Evolutionary conservation across 2,888 invertebrate genomes (phyloP).

Genomic region (Megamerina dolium): DNA sequence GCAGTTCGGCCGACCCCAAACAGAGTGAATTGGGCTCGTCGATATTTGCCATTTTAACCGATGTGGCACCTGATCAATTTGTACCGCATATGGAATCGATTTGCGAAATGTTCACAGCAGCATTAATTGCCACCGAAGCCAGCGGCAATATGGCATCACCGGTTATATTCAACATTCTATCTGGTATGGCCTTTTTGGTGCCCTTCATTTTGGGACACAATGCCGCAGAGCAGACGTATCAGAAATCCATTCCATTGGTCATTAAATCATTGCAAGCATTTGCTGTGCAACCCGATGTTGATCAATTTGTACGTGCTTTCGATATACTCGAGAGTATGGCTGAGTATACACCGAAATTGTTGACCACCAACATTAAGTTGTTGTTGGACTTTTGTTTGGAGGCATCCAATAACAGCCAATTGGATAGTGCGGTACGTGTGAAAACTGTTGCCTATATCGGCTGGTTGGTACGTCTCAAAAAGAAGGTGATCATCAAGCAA

Average conservation of each 20-base stretch:
- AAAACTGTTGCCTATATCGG: conserved; percentile 64
- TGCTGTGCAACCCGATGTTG: conserved; percentile 52
- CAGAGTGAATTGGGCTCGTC: conserved; percentile 47
- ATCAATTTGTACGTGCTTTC: conserved; percentile 47
- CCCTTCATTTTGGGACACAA: conserved; percentile 60
- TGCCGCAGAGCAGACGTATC: conserved; percentile 52
- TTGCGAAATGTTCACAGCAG: conserved; percentile 49
- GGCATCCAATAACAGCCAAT: conserved; percentile 54
- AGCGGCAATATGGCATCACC: conserved; percentile 41
- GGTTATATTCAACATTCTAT: conserved; percentile 46
- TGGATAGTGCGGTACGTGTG: conserved; percentile 59
- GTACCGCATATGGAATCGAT: conserved; percentile 60
- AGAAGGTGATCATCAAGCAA: conserved; percentile 64
- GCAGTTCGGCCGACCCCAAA: conserved; percentile 38
- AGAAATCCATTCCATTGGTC: conserved; percentile 58
- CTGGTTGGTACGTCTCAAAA: conserved; percentile 62
- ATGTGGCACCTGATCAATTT: conserved; percentile 64
- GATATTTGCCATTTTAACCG: conserved; percentile 63
- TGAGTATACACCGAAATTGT: conserved; percentile 42
- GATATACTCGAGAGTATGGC: conserved; percentile 46
- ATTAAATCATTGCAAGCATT: conserved; percentile 58
- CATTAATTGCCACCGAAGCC: conserved; percentile 38
- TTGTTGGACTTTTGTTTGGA: conserved; percentile 63
- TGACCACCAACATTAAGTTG: conserved; percentile 56
- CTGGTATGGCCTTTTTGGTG: conserved; percentile 61